Percentiles rank a stretch among this genome's conserved stretches.
Conservation (phyloP, 2,888 invertebrate genomes). For the Caenorhabditis parvicauda region DNA sequence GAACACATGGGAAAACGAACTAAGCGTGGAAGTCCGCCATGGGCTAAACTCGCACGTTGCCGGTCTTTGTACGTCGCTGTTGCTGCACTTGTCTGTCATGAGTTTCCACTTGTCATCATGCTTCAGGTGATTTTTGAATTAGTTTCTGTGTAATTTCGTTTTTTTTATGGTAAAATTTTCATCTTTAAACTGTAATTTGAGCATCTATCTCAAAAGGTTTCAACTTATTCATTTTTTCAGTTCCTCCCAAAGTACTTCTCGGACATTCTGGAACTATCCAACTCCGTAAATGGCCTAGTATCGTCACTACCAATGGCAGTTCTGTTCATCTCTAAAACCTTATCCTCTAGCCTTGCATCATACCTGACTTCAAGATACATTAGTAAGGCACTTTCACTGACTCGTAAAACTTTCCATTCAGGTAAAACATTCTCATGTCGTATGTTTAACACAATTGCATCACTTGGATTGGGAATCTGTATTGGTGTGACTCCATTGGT, state of each 20-base stretch:
- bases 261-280: slow-evolving; percentile 46
- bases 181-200: neutral
- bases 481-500: slow-evolving; percentile 54
- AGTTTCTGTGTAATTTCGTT: neutral
- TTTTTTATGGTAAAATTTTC: neutral
- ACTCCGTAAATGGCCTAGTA: slow-evolving; percentile 48
- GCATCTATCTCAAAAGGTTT: neutral
- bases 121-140: slow-evolving; percentile 21
- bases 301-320: slow-evolving; percentile 55
- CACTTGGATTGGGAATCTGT: slow-evolving; percentile 56
- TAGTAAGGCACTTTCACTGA: slow-evolving; percentile 8
- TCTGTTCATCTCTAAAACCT: slow-evolving; percentile 54
- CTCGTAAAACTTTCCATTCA: slow-evolving; percentile 1
- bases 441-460: slow-evolving; percentile 48
- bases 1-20: slow-evolving; percentile 56
- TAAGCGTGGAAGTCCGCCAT: slow-evolving; percentile 46
- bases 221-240: slow-evolving; percentile 20
- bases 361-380: slow-evolving; percentile 30
- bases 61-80: slow-evolving; percentile 52
- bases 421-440: slow-evolving; percentile 39
- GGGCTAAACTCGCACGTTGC: slow-evolving; percentile 43
- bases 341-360: slow-evolving; percentile 54
- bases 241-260: slow-evolving; percentile 56
- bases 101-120: slow-evolving; percentile 59
- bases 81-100: slow-evolving; percentile 58